Conservation (phyloP, 2,113 vertebrate genomes). For the Illadopsis cleaveri region DNA sequence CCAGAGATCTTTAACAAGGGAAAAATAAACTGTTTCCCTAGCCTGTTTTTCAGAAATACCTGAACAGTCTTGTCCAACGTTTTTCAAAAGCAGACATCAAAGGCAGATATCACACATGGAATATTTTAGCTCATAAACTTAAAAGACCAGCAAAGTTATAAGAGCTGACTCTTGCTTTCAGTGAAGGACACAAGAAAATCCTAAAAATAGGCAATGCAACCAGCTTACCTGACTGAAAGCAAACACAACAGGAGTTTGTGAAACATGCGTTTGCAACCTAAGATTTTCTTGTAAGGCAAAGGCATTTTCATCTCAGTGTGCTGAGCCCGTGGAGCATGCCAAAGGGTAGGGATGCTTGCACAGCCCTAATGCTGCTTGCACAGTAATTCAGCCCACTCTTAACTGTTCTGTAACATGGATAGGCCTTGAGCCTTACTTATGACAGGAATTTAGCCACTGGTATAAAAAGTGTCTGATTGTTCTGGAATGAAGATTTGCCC, state of each 20-base stretch:
- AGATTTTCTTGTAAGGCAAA: not conserved
- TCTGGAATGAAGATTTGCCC: not conserved
- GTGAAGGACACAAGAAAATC: not conserved
- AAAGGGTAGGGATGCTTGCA: not conserved
- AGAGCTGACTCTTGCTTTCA: not conserved
- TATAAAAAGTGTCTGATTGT: not conserved
- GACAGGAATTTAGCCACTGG: not conserved
- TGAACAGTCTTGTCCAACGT: not conserved
- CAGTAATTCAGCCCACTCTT: not conserved
- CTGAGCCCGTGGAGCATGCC: not conserved
- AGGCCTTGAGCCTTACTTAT: not conserved
- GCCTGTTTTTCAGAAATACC: not conserved
- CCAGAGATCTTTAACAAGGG: not conserved
- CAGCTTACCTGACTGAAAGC: not conserved
- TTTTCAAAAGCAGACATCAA: not conserved
- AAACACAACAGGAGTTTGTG: not conserved
- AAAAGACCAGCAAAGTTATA: not conserved
- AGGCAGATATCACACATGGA: not conserved
- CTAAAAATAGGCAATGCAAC: not conserved
- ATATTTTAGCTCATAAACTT: not conserved
- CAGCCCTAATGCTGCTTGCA: not conserved
- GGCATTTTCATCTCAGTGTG: not conserved
- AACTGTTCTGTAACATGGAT: not conserved
- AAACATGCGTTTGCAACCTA: not conserved
- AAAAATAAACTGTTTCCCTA: not conserved